Percentiles rank a stretch among this genome's conserved stretches.
phyloP scores from a whole-genome alignment of 2,888 invertebrate species.

The Cephus pygmeus region DNA sequence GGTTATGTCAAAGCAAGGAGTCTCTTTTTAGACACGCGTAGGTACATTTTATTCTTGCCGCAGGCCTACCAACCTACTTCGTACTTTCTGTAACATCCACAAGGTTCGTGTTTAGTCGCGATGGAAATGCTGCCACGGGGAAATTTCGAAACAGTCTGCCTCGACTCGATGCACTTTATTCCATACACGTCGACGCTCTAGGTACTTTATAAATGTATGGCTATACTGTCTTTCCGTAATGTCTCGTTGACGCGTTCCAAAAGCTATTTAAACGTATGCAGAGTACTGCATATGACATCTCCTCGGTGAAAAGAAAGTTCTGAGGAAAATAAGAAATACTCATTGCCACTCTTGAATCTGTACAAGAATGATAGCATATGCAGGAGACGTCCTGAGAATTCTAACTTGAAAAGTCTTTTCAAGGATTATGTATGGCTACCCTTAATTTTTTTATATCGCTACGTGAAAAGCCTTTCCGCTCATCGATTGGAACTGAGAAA shows the following conservation, averaged over 20 bases:
- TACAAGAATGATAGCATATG: too few relatives aligned
- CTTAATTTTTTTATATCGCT: background rate
- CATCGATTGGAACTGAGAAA: background rate
- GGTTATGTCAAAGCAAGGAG: background rate
- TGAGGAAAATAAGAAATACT: background rate
- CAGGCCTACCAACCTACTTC: background rate
- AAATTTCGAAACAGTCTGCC: background rate
- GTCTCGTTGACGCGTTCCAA: background rate
- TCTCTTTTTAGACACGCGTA: background rate
- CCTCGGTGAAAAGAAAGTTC: background rate
- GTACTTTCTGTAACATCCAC: background rate
- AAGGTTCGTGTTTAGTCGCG: background rate
- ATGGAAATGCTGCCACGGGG: too few relatives aligned
- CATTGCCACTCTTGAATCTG: background rate
- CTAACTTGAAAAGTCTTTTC: background rate
- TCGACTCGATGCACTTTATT: background rate
- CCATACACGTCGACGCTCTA: background rate
- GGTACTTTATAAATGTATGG: background rate
- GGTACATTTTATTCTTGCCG: background rate
- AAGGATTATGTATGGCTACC: background rate
- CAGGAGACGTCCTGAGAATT: background rate
- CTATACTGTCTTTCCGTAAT: background rate
- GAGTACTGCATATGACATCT: background rate
- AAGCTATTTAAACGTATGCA: background rate
- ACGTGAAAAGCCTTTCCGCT: background rate